Evolutionary conservation across 1,140 invertebrate species (phyloP).

Genomic region (Neodiprion fabricii): DNA sequence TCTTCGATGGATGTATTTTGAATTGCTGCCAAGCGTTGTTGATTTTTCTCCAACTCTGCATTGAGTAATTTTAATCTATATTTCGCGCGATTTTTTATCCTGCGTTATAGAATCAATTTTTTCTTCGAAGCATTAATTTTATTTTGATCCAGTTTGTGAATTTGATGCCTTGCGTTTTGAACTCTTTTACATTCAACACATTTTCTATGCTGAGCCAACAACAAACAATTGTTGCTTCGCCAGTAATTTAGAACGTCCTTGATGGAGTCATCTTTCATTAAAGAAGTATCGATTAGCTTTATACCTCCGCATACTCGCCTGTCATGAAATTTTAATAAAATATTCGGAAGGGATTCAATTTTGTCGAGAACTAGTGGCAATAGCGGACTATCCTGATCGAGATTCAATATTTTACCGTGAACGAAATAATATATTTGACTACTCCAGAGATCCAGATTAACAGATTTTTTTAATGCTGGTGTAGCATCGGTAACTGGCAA

Average conservation of each 20-base stretch:
- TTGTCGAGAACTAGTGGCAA: background rate
- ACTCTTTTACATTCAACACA: background rate
- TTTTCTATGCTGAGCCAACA: background rate
- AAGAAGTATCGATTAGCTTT: background rate
- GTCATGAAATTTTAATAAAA: conserved; percentile 2
- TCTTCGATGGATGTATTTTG: conserved; percentile 22
- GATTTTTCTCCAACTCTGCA: background rate
- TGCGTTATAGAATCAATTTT: background rate
- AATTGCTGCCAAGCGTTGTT: background rate
- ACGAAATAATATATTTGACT: conserved; percentile 8
- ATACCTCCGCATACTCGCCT: conserved; percentile 13
- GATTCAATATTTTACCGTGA: background rate
- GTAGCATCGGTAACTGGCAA: too few species aligned
- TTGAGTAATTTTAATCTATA: background rate
- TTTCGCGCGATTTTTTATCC: background rate
- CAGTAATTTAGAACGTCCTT: conserved; percentile 11
- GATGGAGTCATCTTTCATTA: background rate
- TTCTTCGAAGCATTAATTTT: background rate
- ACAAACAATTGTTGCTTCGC: conserved; percentile 10
- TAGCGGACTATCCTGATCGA: background rate
- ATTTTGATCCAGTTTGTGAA: background rate
- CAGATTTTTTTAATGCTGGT: background rate
- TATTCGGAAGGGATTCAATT: conserved; percentile 6
- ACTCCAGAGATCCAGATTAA: background rate
- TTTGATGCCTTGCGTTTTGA: background rate